These are phyloP conservation scores for Casuarius casuarius DNA, from an alignment of 2,113 vertebrate genomes.

Conservation along the genomic window DNA sequence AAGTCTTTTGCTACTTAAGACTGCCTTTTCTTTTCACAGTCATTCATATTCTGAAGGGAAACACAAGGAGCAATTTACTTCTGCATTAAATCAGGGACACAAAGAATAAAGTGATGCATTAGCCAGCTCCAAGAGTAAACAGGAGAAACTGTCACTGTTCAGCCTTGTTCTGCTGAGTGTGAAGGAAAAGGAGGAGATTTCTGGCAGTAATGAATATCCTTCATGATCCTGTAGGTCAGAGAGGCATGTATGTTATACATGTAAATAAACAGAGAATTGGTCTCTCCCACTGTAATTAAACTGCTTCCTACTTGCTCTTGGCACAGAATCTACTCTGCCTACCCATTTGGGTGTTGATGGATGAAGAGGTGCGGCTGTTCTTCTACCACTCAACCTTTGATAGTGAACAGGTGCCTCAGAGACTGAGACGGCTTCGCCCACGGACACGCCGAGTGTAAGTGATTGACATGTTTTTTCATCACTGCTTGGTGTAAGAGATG, in stretches of 20 bases:
- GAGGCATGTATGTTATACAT: neutral
- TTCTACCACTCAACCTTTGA: slow-evolving; percentile 91
- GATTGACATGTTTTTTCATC: neutral
- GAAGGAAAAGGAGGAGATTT: slow-evolving; percentile 27
- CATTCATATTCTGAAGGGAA: neutral
- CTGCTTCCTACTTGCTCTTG: neutral
- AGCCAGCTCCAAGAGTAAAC: neutral
- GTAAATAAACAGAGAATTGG: neutral
- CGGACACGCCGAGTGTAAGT: slow-evolving; percentile 81
- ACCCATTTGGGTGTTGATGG: slow-evolving; percentile 87
- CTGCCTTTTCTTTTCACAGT: neutral
- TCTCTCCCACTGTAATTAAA: slow-evolving; percentile 7
- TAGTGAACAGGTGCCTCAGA: slow-evolving; percentile 83
- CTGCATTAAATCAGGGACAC: neutral
- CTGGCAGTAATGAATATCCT: slow-evolving; percentile 33
- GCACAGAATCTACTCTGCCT: slow-evolving; percentile 83
- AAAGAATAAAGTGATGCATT: neutral
- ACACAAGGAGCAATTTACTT: neutral
- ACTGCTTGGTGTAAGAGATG: neutral
- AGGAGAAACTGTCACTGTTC: neutral
- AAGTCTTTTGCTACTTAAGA: neutral
- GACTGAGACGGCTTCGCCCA: slow-evolving; percentile 89
- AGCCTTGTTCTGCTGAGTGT: neutral
- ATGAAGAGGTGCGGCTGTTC: slow-evolving; percentile 89
- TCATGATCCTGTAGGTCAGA: neutral